Conservation (phyloP, 2,113 vertebrate genomes). For the Gyps fulvus region DNA sequence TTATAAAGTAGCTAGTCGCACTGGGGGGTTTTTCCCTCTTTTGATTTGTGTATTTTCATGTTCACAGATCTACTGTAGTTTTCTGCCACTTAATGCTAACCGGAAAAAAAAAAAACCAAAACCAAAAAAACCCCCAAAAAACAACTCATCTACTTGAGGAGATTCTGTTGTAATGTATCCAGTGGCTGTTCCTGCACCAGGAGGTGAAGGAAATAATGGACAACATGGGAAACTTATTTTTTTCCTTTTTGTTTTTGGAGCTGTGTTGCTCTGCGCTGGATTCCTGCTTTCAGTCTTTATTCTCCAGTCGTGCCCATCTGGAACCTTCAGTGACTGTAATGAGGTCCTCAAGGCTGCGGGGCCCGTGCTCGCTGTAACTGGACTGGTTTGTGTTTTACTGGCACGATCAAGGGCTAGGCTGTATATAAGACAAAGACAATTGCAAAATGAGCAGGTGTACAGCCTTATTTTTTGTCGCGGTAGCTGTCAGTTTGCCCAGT, state of each 20-base stretch:
- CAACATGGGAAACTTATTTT: conserved; percentile 68
- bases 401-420: conserved; percentile 72
- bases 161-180: conserved; percentile 67
- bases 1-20: neutral
- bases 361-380: conserved; percentile 62
- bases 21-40: neutral
- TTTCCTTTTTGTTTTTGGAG: conserved; percentile 74
- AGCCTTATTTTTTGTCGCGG: conserved; percentile 70
- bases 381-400: conserved; percentile 69
- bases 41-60: neutral
- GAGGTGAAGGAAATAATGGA: conserved; percentile 18
- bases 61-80: conserved; percentile 31
- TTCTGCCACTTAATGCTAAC: neutral
- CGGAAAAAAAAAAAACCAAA: neutral
- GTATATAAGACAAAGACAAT: conserved; percentile 52
- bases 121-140: neutral
- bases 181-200: conserved; percentile 4
- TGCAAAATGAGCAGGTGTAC: conserved; percentile 48
- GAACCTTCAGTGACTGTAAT: conserved; percentile 59
- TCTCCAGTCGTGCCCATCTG: conserved; percentile 70
- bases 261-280: conserved; percentile 71
- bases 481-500: conserved; percentile 78
- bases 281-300: conserved; percentile 76
- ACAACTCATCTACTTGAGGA: neutral
- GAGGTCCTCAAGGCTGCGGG: conserved; percentile 71